Percentiles rank a stretch among this genome's conserved stretches.
Evolutionary conservation across 2,113 vertebrate genomes (phyloP).

Genomic region (Trinectes maculatus): DNA sequence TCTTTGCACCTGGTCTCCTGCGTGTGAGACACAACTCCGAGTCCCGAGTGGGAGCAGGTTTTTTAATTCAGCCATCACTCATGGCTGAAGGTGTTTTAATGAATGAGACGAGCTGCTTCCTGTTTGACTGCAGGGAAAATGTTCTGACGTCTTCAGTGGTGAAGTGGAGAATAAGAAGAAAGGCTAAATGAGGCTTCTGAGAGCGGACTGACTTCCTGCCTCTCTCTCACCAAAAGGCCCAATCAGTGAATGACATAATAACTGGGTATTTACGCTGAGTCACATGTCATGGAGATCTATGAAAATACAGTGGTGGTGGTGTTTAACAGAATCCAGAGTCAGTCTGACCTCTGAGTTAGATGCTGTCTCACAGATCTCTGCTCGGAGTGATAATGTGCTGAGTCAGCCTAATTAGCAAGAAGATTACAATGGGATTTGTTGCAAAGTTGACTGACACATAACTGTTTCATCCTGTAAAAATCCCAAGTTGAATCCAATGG

Average conservation of each 20-base stretch:
- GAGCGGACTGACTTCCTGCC: neutral
- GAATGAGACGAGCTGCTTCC: constrained; percentile 32
- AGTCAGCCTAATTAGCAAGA: too few relatives aligned
- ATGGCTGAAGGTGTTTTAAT: constrained; percentile 11
- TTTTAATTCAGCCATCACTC: constrained; percentile 5
- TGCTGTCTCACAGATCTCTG: too few relatives aligned
- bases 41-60: neutral
- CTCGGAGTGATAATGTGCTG: too few relatives aligned
- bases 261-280: too few relatives aligned
- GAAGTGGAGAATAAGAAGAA: constrained; percentile 24
- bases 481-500: too few relatives aligned
- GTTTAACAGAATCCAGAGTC: too few relatives aligned
- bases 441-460: too few relatives aligned
- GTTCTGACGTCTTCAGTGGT: constrained; percentile 2
- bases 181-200: constrained; percentile 16
- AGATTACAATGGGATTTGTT: too few relatives aligned
- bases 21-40: neutral
- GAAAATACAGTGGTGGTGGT: neutral
- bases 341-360: too few relatives aligned
- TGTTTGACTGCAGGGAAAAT: constrained; percentile 24
- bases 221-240: neutral
- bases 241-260: neutral
- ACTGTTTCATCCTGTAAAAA: too few relatives aligned
- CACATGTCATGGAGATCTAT: neutral
- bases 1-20: constrained; percentile 19